A percentile compares a stretch with the other conserved stretches of the same genome.
Evolutionary conservation across 2,888 invertebrate species (phyloP).

Genomic region (Byasa hedistus): DNA sequence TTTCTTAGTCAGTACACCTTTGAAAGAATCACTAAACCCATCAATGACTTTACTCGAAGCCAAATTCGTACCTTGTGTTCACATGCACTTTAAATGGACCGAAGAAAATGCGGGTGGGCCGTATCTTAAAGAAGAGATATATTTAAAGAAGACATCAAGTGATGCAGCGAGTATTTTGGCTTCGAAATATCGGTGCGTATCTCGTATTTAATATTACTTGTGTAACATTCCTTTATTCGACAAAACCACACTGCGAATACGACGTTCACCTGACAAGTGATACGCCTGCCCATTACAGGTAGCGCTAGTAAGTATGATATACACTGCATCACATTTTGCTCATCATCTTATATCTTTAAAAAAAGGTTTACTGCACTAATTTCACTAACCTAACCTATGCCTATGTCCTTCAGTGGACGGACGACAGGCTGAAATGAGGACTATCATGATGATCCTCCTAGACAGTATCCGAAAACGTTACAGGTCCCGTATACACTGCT

Average conservation of each 20-base stretch:
- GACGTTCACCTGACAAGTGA: too few relatives aligned
- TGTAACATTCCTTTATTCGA: too few relatives aligned
- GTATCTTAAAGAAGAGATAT: conserved; percentile 81
- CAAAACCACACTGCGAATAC: too few relatives aligned
- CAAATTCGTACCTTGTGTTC: conserved; percentile 88
- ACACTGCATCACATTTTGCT: too few relatives aligned
- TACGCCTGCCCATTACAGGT: too few relatives aligned
- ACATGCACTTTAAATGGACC: conserved; percentile 85
- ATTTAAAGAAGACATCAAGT: conserved; percentile 82
- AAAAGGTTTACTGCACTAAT: background rate
- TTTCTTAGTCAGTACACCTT: conserved; percentile 90
- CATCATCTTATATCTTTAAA: too few relatives aligned
- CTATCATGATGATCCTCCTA: too few relatives aligned
- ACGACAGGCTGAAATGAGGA: too few relatives aligned
- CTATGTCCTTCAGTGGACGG: too few relatives aligned
- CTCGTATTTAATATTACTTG: background rate
- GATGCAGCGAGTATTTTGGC: conserved; percentile 85
- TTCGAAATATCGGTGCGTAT: conserved; percentile 81
- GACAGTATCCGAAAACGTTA: too few relatives aligned
- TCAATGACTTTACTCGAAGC: conserved; percentile 84
- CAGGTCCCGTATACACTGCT: background rate
- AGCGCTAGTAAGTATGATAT: too few relatives aligned
- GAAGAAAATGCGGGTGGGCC: conserved; percentile 54
- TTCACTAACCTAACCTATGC: background rate
- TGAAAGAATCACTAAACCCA: conserved; percentile 84